These are phyloP conservation scores for Molossus molossus DNA, from an alignment of 2,797 vertebrate genomes.

Conservation along the genomic window DNA sequence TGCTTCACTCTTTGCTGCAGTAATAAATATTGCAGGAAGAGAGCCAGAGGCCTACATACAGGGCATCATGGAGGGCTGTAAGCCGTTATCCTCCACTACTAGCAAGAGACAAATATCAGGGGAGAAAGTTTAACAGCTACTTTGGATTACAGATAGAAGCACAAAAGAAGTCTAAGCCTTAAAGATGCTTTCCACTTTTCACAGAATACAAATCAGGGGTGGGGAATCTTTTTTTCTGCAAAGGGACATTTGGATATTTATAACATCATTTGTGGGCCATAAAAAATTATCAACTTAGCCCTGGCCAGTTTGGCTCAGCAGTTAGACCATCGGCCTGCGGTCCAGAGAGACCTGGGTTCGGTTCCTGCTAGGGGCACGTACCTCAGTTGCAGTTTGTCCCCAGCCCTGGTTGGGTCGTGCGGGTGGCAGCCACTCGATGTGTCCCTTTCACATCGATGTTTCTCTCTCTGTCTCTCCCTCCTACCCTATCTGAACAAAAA, in stretches of 20 bases:
- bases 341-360: not conserved
- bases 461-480: no score
- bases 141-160: not conserved
- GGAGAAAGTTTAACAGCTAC: not conserved
- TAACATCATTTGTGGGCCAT: no score
- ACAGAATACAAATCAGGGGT: not conserved
- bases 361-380: not conserved
- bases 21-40: not conserved
- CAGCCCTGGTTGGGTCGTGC: no score
- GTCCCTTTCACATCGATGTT: no score
- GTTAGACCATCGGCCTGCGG: no score
- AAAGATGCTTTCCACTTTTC: not conserved
- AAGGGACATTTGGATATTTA: no score
- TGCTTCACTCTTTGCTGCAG: conserved; percentile 11
- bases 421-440: no score
- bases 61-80: not conserved
- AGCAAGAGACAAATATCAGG: conserved; percentile 37
- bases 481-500: no score
- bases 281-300: not conserved
- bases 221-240: no score
- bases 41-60: not conserved
- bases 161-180: not conserved
- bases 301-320: no score
- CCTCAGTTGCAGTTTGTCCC: no score
- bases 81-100: not conserved